These are phyloP conservation scores for Chrysocyon brachyurus DNA, from an alignment of 2,797 vertebrate genomes.

Conservation along the genomic window DNA sequence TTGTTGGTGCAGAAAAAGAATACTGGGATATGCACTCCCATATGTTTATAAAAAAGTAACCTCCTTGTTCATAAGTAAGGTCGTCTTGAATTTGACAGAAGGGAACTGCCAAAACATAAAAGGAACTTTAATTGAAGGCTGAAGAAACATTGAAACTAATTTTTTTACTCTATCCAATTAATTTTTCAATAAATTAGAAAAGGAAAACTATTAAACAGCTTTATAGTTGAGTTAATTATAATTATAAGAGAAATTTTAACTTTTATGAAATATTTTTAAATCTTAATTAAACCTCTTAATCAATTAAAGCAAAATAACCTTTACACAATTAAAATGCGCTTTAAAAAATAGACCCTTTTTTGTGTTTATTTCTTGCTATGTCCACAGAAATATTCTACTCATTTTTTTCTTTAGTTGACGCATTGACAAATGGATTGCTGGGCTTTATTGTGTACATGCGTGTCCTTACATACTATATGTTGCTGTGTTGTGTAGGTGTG, in stretches of 20 bases:
- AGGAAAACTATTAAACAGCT: neutral
- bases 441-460: neutral
- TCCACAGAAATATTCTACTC: neutral
- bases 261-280: conserved; percentile 39
- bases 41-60: neutral
- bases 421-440: neutral
- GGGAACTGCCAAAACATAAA: neutral
- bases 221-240: neutral
- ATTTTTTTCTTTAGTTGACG: neutral
- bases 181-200: neutral
- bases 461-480: neutral
- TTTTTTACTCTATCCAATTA: neutral
- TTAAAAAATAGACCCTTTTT: neutral
- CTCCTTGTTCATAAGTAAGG: rapidly evolving
- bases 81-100: neutral
- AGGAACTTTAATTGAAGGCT: neutral
- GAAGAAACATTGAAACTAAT: neutral
- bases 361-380: neutral
- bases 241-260: conserved; percentile 17
- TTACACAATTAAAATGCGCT: neutral
- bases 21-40: too few species aligned
- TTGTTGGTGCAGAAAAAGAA: neutral
- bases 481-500: neutral
- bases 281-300: conserved; percentile 22
- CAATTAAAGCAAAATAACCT: neutral